Evolutionary conservation across 2,113 vertebrate genomes (phyloP), one percentile per base, ranked within the genome.

Genomic region (Baryphthengus martii): DNA sequence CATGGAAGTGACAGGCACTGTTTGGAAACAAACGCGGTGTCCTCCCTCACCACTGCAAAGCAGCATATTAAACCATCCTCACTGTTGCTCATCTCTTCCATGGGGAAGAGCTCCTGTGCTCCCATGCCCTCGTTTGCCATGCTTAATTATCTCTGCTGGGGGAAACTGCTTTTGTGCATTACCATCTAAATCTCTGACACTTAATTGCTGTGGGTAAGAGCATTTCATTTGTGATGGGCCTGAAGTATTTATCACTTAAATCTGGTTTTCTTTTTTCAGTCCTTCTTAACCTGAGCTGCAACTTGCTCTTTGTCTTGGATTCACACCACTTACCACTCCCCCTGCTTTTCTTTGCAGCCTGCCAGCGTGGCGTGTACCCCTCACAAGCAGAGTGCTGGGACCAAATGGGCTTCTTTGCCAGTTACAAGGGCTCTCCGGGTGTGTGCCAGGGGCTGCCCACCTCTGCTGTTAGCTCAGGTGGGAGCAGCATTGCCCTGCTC

Each of bases 1-100:
- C 1, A 0, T 33, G 37, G 33, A 28, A 78, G 9, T 42, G 35
- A 29, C 1, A 31, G n/a, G 37, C 14, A 1, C 2, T 47, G 0
- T 29, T 79, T 68, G 20, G 28, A 77, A 84, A 33, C 21, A 37
- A 26, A 31, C 16, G 9, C 3, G 6, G 9, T 73, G 44, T 35
- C 37, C 52, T 65, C n/a, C 5, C 39, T 52, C 24, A 7, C 8
- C 17, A 5, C 73, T 73, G 52, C 0, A 3, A 58, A 33, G 23
- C 33, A 19, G 42, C 11, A 23, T 20, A 1, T 13, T 3, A 29
- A 65, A 26, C 33, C 20, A 2, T 8, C 42, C 28, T 9, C 23
- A 7, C 13, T 1, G 0, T 29, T 24, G 52, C 20, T 55, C 24
- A 11, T 24, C 35, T n/a, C n/a, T n/a, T 52, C 50, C 3, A 7